These are phyloP conservation scores for Octopus bimaculoides DNA, from an alignment of 1,140 invertebrate species.

Conservation along the genomic window DNA sequence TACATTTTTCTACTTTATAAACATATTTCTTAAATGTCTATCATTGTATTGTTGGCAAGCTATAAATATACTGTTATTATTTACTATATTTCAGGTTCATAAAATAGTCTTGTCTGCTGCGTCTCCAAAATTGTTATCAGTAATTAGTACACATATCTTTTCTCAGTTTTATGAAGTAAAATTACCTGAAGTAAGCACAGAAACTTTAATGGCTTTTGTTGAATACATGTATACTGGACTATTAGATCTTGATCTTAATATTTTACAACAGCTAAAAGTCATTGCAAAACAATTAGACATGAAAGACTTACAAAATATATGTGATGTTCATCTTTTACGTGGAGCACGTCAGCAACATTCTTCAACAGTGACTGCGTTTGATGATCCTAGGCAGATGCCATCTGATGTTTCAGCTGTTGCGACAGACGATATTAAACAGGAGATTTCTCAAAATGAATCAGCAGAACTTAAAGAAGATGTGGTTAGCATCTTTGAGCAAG, in stretches of 20 bases:
- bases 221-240: not conserved
- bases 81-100: not conserved
- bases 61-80: not conserved
- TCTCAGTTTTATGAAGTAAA: not conserved
- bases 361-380: too few species aligned
- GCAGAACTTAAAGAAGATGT: too few species aligned
- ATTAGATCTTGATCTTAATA: not conserved
- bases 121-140: not conserved
- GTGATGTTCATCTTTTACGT: too few species aligned
- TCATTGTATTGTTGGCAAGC: too few species aligned
- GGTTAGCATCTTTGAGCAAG: too few species aligned
- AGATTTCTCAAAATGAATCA: too few species aligned
- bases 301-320: not conserved
- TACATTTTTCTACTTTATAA: too few species aligned
- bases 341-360: too few species aligned
- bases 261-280: not conserved
- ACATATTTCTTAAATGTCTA: too few species aligned
- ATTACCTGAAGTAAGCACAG: not conserved
- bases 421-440: too few species aligned
- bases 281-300: not conserved
- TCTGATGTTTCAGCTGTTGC: too few species aligned
- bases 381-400: too few species aligned
- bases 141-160: not conserved
- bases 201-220: not conserved
- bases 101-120: not conserved